These are phyloP conservation scores for Labrus mixtus DNA, from an alignment of 2,113 vertebrate species.

Conservation along the genomic window DNA sequence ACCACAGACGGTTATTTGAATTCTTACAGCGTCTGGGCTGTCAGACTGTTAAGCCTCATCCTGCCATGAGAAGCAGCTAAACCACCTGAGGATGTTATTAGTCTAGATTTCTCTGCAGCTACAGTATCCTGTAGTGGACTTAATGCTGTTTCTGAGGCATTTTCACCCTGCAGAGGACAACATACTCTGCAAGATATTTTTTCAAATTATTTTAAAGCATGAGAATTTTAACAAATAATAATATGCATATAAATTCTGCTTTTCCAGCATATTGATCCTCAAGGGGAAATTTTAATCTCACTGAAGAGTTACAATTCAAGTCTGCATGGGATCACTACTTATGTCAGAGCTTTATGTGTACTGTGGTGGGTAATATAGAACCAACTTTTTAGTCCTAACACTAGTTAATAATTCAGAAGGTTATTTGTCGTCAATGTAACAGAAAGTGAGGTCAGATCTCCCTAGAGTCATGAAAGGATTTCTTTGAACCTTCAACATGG, in stretches of 20 bases:
- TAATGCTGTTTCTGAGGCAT: conserved; percentile 6
- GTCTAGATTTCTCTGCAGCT: neutral
- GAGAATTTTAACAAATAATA: neutral
- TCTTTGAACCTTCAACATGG: too few species aligned
- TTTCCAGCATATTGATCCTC: neutral
- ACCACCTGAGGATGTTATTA: conserved; percentile 40
- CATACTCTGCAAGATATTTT: neutral
- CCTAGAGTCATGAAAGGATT: too few species aligned
- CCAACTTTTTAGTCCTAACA: neutral
- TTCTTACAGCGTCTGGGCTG: conserved; percentile 7
- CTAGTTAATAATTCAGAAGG: too few species aligned
- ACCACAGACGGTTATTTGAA: conserved; percentile 19
- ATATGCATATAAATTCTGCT: neutral
- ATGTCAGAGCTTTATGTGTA: neutral
- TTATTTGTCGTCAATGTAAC: too few species aligned
- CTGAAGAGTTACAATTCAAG: neutral
- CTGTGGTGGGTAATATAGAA: neutral
- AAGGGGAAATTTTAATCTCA: neutral
- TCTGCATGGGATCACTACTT: neutral
- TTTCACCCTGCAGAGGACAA: neutral
- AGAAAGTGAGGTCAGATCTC: too few species aligned
- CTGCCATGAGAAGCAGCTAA: conserved; percentile 32
- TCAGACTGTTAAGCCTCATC: conserved; percentile 7
- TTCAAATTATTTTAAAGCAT: neutral
- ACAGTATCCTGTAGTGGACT: neutral